Percentiles rank a stretch among this genome's conserved stretches.
phyloP scores from a whole-genome alignment of 2,888 invertebrate species.

The Caenorhabditis virilis region DNA sequence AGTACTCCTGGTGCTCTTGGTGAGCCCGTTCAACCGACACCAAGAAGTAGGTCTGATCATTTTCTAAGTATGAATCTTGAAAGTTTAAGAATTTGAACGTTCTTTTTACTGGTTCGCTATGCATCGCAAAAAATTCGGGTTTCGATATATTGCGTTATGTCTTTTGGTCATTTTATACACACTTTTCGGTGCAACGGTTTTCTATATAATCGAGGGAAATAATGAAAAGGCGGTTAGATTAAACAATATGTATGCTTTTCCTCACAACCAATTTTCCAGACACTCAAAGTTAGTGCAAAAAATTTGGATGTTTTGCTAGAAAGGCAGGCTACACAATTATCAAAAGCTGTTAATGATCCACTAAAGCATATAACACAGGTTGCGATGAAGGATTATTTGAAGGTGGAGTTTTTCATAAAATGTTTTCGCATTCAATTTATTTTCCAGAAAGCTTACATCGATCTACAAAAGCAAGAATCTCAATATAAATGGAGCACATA shows the following conservation, averaged over 20 bases:
- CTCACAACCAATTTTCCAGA: constrained; percentile 5
- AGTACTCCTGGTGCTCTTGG: constrained; percentile 32
- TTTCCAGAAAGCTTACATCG: constrained; percentile 39
- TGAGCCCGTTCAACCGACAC: constrained; percentile 18
- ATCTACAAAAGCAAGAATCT: constrained; percentile 27
- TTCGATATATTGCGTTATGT: constrained; percentile 43
- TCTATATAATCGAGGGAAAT: constrained; percentile 43
- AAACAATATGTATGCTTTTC: too few species aligned
- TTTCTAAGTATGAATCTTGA: not conserved
- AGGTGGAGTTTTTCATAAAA: constrained; percentile 13
- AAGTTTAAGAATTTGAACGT: constrained; percentile 38
- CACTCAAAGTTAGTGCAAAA: constrained; percentile 5
- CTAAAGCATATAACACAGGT: constrained; percentile 11
- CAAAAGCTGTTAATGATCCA: constrained; percentile 23
- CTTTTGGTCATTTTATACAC: constrained; percentile 39
- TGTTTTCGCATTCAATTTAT: constrained; percentile 14
- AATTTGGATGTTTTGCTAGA: constrained; percentile 22
- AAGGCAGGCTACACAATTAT: constrained; percentile 14
- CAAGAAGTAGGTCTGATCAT: constrained; percentile 2
- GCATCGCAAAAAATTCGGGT: constrained; percentile 42
- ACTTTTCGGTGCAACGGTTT: constrained; percentile 43
- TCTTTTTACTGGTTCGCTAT: constrained; percentile 52
- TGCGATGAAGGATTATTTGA: constrained; percentile 32
- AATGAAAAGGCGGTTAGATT: constrained; percentile 1
- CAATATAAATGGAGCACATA: constrained; percentile 46